Percentiles rank a stretch among this genome's conserved stretches.
Conservation (phyloP, 2,113 vertebrate genomes). For the Oceanites oceanicus region DNA sequence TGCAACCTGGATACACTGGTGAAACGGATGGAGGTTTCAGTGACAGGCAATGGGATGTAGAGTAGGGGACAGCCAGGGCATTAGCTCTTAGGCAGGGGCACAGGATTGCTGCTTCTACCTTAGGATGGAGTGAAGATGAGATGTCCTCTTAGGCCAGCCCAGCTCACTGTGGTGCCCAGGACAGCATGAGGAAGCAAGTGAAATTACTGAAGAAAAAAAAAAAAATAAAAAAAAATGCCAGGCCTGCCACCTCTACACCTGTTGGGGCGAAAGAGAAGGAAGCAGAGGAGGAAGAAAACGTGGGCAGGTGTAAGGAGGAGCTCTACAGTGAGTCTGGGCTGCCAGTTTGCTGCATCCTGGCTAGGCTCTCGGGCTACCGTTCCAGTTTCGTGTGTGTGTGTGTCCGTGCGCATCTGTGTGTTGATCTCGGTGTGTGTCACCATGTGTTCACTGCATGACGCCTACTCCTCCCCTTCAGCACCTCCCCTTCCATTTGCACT, state of each 20-base stretch:
- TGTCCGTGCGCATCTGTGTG: not conserved
- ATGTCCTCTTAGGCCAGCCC: not conserved
- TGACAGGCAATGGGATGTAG: rapidly evolving
- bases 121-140: not conserved
- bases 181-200: not conserved
- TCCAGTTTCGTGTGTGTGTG: not conserved
- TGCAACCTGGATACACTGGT: rapidly evolving
- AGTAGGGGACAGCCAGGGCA: not conserved
- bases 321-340: no score
- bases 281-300: rapidly evolving
- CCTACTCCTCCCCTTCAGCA: not conserved
- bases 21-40: rapidly evolving
- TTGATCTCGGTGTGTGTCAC: rapidly evolving
- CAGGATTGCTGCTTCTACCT: not conserved
- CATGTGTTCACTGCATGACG: no score
- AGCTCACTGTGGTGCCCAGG: not conserved
- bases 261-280: not conserved
- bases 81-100: not conserved
- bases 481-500: no score
- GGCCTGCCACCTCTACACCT: no score
- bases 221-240: no score
- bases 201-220: not conserved
- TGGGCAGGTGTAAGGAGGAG: not conserved
- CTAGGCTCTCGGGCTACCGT: no score
- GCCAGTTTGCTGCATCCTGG: not conserved